Conservation (phyloP, 1,140 invertebrate genomes). For the Euwallacea fornicatus region DNA sequence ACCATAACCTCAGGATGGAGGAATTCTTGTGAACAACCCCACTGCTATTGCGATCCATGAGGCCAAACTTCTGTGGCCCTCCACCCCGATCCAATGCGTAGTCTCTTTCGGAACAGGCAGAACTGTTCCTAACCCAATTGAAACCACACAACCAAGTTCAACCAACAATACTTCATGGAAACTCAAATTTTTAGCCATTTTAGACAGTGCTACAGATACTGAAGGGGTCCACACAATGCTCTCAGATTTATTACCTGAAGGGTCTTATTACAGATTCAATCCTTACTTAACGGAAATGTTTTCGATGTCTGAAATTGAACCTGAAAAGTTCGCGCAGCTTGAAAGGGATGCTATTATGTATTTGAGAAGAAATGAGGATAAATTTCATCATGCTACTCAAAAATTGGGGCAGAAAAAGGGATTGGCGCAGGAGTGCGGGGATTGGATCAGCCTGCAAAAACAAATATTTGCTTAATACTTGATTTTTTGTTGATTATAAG, state of each 20-base stretch:
- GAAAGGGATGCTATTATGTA: conserved; percentile 74
- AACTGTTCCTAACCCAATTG: conserved; percentile 53
- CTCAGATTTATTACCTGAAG: conserved; percentile 77
- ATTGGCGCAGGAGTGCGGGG: conserved; percentile 53
- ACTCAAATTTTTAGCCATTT: conserved; percentile 80
- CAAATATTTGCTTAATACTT: conserved; percentile 30
- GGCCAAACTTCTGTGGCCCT: conserved; percentile 82
- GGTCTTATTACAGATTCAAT: conserved; percentile 87
- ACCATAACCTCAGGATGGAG: conserved; percentile 67
- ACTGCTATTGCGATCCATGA: conserved; percentile 89
- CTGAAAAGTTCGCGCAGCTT: conserved; percentile 65
- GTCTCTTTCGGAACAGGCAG: conserved; percentile 87
- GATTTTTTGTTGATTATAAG: too few relatives aligned
- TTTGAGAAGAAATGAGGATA: conserved; percentile 75
- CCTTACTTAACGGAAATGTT: conserved; percentile 85
- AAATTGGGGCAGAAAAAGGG: conserved; percentile 56
- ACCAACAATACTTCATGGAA: conserved; percentile 66
- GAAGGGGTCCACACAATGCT: conserved; percentile 83
- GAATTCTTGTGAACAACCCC: conserved; percentile 89
- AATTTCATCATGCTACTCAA: conserved; percentile 63
- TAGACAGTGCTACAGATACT: conserved; percentile 90
- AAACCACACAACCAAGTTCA: conserved; percentile 46
- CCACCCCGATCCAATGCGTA: conserved; percentile 78
- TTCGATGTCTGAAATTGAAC: conserved; percentile 79
- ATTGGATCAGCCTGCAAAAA: conserved; percentile 54